Evolutionary conservation across 2,797 vertebrate genomes (phyloP), one percentile per base, ranked within the genome.

Genomic region (Lithobates pipiens): DNA sequence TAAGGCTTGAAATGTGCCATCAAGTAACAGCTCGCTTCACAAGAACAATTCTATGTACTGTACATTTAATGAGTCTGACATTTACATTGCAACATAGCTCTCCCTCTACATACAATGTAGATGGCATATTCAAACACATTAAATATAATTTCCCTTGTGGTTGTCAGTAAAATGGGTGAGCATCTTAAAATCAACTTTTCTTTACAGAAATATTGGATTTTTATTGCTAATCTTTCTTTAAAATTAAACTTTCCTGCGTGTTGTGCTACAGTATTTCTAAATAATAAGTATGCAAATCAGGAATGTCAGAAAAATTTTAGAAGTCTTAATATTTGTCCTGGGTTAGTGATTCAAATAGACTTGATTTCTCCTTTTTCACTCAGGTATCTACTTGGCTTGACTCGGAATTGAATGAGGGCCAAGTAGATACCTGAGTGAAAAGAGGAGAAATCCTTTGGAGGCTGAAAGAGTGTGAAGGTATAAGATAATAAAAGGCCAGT

Each of bases 51-150:
- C n/a, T 78, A 10, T 68, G 63, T 32, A 32, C 27, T 79, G 77
- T 69, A 79, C 63, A 69, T 44, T 46, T 79, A 79, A 79, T 69
- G 65, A 79, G 39, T 46, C 27, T 79, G 77, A 69, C 77, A 79
- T 78, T 78, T 46, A 10, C 65, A 77, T 77, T 77, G 54, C 57
- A 23, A 68, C 42, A 29, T 29, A 63, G 39, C 63, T 25, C 18
- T 18, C 63, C 25, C 42, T 68, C 61, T 78, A 68, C 39, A 78
- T 63, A 39, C n/a, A 78, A 78, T 68, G 68, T 78, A 67, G 25
- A 78, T 78, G 36, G 25, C 18, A 39, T n/a, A 44, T 6, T 11
- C 6, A 61, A 61, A 61, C 54, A 61, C 54, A 61, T 7, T 61
- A 61, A 21, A 61, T n/a, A 61, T 61, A 0, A 8, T 61, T 61